A percentile compares a stretch with the other conserved stretches of the same genome.
These are phyloP conservation scores for Channa striata DNA, from an alignment of 2,797 vertebrate species.

Conservation along the genomic window DNA sequence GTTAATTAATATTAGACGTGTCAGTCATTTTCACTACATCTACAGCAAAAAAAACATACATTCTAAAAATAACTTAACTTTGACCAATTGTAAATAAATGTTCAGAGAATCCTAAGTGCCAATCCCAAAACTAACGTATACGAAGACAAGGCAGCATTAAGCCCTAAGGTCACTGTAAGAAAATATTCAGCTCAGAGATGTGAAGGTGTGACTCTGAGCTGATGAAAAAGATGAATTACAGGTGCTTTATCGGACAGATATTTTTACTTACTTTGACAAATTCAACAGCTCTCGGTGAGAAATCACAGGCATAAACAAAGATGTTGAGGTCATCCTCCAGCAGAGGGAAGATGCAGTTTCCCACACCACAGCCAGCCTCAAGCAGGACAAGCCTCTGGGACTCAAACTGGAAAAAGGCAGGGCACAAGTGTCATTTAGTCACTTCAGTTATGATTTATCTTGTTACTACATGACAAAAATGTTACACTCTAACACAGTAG, in stretches of 20 bases:
- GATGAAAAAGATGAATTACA: background rate
- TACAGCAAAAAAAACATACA: background rate
- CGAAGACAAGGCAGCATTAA: no score
- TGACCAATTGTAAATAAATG: no score
- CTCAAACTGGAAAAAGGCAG: conserved; percentile 81
- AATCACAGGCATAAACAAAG: conserved; percentile 97
- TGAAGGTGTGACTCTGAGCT: no score
- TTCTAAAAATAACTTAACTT: background rate
- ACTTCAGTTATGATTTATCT: background rate
- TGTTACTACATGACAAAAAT: no score
- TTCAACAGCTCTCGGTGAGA: conserved; percentile 95
- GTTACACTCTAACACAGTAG: no score
- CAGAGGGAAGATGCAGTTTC: conserved; percentile 97
- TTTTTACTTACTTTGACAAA: conserved; percentile 90
- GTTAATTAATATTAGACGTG: background rate
- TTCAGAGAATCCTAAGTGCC: no score
- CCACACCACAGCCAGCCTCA: conserved; percentile 98
- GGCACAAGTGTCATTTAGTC: background rate
- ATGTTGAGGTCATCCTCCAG: conserved; percentile 91
- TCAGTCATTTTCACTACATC: background rate
- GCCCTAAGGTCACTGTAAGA: no score
- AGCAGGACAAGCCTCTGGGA: conserved; percentile 90
- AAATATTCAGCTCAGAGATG: no score
- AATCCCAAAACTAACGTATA: no score
- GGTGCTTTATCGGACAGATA: background rate